A percentile compares a stretch with the other conserved stretches of the same genome.
phyloP scores from a whole-genome alignment of 1,140 invertebrate genomes.

The Luehdorfia chinensis region DNA sequence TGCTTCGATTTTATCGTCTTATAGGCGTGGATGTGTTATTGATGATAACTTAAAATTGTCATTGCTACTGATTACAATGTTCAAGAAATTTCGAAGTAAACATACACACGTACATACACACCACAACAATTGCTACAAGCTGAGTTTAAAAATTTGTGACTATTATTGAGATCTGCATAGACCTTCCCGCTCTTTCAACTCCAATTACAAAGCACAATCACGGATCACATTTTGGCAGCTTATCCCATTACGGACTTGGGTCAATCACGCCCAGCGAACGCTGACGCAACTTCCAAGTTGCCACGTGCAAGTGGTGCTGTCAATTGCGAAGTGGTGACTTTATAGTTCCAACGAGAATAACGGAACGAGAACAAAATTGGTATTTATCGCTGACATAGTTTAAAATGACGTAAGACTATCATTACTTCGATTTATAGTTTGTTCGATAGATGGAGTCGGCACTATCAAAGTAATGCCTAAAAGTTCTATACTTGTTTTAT shows the following conservation, averaged over 20 bases:
- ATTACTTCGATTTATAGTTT: slow-evolving; percentile 6
- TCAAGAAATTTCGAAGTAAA: slow-evolving; percentile 16
- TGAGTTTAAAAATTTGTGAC: no score
- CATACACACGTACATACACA: no score
- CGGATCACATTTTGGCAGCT: neutral
- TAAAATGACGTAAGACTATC: slow-evolving; percentile 9
- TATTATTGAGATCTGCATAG: no score
- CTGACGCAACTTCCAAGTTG: neutral
- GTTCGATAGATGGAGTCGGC: no score
- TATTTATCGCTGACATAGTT: slow-evolving; percentile 7
- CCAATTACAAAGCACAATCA: no score
- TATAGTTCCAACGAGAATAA: neutral
- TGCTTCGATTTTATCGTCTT: no score
- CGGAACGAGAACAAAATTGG: slow-evolving; percentile 2
- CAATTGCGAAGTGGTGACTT: slow-evolving; percentile 3
- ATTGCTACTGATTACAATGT: neutral
- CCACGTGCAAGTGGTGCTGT: neutral
- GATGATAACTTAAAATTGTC: slow-evolving; percentile 8
- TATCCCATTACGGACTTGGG: neutral
- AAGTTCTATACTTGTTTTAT: no score
- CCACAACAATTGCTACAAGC: no score
- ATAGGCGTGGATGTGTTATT: no score
- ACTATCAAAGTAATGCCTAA: no score
- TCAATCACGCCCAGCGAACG: no score
- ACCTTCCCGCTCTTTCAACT: no score